These are phyloP conservation scores for Vireo altiloquus DNA, from an alignment of 2,113 vertebrate genomes.

Conservation along the genomic window DNA sequence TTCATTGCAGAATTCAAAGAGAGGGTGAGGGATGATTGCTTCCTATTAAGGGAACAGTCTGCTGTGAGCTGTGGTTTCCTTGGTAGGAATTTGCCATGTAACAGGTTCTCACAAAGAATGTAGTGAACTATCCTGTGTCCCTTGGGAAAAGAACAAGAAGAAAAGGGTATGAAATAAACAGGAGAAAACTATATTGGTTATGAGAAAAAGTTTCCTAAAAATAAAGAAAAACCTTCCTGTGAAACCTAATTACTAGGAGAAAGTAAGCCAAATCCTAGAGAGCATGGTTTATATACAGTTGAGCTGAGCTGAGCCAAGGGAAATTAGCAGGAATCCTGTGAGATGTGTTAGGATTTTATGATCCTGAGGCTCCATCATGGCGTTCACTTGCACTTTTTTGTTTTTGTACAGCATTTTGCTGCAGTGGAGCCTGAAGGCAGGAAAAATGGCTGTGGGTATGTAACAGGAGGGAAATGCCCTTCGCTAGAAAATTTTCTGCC, in stretches of 20 bases:
- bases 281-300: neutral
- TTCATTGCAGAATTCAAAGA: neutral
- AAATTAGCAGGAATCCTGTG: conserved; percentile 14
- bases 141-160: neutral
- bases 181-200: neutral
- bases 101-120: neutral
- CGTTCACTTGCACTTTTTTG: neutral
- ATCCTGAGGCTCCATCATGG: neutral
- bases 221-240: neutral
- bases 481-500: neutral
- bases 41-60: neutral
- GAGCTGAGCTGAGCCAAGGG: neutral
- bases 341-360: conserved; percentile 12
- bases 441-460: neutral
- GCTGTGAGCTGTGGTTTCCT: neutral
- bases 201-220: neutral
- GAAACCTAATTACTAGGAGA: neutral
- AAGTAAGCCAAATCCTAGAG: conserved; percentile 11
- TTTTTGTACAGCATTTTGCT: neutral
- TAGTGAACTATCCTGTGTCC: neutral
- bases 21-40: neutral
- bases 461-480: neutral
- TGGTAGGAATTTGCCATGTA: neutral
- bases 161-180: neutral
- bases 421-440: neutral